Percentiles rank a stretch among this genome's conserved stretches.
phyloP scores from a whole-genome alignment of 2,888 invertebrate species.

The Pollenia amentaria region DNA sequence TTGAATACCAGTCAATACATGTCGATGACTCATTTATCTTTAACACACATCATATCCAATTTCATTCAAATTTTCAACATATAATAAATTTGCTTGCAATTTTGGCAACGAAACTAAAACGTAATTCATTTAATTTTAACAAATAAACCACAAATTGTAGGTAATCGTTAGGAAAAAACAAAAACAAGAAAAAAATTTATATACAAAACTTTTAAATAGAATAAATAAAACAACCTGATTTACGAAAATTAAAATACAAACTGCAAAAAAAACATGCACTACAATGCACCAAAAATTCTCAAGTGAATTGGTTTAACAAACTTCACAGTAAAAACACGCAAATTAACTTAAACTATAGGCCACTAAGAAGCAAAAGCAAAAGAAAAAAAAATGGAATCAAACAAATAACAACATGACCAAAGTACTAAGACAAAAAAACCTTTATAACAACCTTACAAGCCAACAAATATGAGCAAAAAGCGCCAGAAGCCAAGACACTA shows the following conservation, averaged over 20 bases:
- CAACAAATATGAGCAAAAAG: slow-evolving; percentile 58
- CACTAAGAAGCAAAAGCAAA: slow-evolving; percentile 35
- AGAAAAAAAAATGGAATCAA: neutral
- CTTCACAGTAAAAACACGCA: slow-evolving; percentile 69
- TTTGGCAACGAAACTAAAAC: slow-evolving; percentile 61
- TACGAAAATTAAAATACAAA: slow-evolving; percentile 63
- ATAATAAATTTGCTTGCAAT: slow-evolving; percentile 67
- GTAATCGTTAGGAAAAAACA: slow-evolving; percentile 60
- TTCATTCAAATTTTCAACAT: slow-evolving; percentile 62
- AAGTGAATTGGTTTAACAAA: slow-evolving; percentile 70
- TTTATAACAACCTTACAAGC: slow-evolving; percentile 45
- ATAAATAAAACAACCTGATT: slow-evolving; percentile 74
- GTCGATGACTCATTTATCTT: slow-evolving; percentile 59
- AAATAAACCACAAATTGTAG: slow-evolving; percentile 71
- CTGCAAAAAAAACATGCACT: slow-evolving; percentile 44
- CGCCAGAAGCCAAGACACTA: slow-evolving; percentile 72
- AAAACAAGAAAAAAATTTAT: slow-evolving; percentile 35
- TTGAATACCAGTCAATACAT: slow-evolving; percentile 5
- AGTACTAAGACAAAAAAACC: neutral
- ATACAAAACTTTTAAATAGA: slow-evolving; percentile 30
- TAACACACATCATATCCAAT: slow-evolving; percentile 34
- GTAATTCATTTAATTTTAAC: slow-evolving; percentile 66
- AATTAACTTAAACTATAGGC: slow-evolving; percentile 72
- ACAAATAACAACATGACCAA: slow-evolving; percentile 46
- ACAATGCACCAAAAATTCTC: slow-evolving; percentile 65